Conservation (phyloP, 1,140 invertebrate species). For the Drosophila trapezifrons region DNA sequence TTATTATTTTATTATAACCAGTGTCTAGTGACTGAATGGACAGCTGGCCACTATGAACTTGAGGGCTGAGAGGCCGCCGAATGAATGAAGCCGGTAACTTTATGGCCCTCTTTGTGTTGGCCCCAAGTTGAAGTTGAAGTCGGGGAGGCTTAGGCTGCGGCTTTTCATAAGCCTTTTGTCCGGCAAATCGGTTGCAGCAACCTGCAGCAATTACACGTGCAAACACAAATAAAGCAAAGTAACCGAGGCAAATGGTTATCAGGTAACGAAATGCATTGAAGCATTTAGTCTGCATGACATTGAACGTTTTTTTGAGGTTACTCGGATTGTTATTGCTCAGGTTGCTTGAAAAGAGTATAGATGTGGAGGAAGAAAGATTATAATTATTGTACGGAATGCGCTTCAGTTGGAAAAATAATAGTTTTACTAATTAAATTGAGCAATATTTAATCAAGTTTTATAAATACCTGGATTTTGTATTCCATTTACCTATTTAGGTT, state of each 20-base stretch:
- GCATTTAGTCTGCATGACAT: constrained; percentile 36
- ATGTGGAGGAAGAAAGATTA: neutral
- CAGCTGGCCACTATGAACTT: constrained; percentile 56
- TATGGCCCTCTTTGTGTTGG: constrained; percentile 32
- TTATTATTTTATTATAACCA: neutral
- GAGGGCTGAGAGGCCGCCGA: constrained; percentile 37
- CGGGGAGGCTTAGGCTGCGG: constrained; percentile 8
- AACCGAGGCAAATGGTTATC: constrained; percentile 34
- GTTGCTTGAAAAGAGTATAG: neutral
- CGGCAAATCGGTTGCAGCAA: constrained; percentile 35
- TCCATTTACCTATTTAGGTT: neutral
- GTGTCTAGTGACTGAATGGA: constrained; percentile 5
- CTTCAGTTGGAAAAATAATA: neutral
- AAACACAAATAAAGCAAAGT: constrained; percentile 36
- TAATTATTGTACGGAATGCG: neutral
- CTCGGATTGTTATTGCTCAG: constrained; percentile 2
- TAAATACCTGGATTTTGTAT: neutral
- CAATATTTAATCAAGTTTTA: neutral
- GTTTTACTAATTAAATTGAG: neutral
- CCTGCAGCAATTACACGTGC: constrained; percentile 34
- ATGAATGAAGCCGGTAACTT: constrained; percentile 33
- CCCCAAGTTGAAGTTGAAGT: constrained; percentile 30
- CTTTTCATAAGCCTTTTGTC: constrained; percentile 41
- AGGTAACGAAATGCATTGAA: constrained; percentile 32
- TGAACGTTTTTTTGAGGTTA: constrained; percentile 34